Conservation (phyloP, 2,113 vertebrate species). For the Hippopotamus amphibius region DNA sequence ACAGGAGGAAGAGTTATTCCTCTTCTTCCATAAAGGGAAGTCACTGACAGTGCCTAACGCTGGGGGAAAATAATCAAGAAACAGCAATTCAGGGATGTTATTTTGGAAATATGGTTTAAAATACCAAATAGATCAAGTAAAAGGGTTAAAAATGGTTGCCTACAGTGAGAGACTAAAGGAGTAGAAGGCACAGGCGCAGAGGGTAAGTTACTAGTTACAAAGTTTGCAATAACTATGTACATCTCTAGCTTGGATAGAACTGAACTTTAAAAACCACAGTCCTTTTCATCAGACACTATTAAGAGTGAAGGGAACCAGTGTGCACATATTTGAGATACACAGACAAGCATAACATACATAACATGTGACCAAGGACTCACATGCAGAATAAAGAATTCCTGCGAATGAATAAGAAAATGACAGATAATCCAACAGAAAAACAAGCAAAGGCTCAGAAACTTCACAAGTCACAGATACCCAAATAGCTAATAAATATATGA, state of each 20-base stretch:
- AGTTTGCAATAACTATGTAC: neutral
- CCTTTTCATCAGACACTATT: neutral
- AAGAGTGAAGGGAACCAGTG: neutral
- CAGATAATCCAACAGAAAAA: neutral
- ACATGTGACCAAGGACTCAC: neutral
- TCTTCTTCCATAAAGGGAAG: neutral
- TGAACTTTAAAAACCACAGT: neutral
- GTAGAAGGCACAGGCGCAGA: neutral
- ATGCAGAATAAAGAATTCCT: neutral
- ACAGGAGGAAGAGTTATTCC: neutral
- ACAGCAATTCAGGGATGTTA: neutral
- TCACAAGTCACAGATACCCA: no score
- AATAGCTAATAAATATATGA: neutral
- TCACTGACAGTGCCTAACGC: neutral
- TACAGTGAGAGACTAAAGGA: neutral
- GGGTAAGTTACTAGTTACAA: neutral
- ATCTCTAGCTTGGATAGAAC: neutral
- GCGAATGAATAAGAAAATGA: neutral
- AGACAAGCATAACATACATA: neutral
- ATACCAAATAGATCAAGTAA: neutral
- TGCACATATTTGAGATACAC: neutral
- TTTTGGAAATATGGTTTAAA: neutral
- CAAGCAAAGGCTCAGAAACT: no score
- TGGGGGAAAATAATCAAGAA: neutral
- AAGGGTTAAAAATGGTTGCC: neutral